Base-by-base conservation (phyloP, 2,888 invertebrate genomes). In the Ophioninae sp. region DNA sequence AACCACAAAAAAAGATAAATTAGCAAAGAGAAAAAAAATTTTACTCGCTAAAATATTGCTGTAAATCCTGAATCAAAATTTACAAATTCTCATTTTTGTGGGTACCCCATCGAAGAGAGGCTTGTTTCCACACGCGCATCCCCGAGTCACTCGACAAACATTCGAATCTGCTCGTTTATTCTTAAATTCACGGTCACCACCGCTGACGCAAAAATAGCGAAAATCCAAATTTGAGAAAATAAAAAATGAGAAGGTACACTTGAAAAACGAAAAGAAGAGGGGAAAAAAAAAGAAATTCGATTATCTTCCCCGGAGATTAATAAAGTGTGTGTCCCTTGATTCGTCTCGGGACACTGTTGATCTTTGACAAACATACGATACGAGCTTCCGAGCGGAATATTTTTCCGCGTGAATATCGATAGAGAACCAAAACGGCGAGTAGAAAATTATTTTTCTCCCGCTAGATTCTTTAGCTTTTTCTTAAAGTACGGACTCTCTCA, bases 151-250 rank as follows among this genome's bases (percentile, higher is more conserved):
- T 67, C 13, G 69, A 71, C 37, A 41, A 72, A 72, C 59, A 56
- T 69, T 37, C 69, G 20, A 20, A 59, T 58, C 17, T 59, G 39
- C 69, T 23, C 51, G 68, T 63, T 64, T 71, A 69, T 56, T 74
- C 74, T 51, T 37, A 23, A 80, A 80, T 74, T 74, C 74, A 80
- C 61, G 74, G 63, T 74, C 74, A 23, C 23, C 37, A 22, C 17
- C 17, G 13, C 7, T 30, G 13, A 51, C 51, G 78, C 65, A 65
- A 65, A 75, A 75, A 75, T 65, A 58, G 37, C 37, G 44, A 13
- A 44, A 73, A 63, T 63, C 23, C 10, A 73, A 63, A 39, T 41
- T 20, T 39, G n/a, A 59, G 20, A n/a, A 41, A 23, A 51, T 13
- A 61, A 20, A 61, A 0, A 20, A 9, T 37, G 51, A 59, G 37